These are phyloP conservation scores for Cyprinodon brontotheroides DNA, from an alignment of 2,113 vertebrate species.

Conservation along the genomic window DNA sequence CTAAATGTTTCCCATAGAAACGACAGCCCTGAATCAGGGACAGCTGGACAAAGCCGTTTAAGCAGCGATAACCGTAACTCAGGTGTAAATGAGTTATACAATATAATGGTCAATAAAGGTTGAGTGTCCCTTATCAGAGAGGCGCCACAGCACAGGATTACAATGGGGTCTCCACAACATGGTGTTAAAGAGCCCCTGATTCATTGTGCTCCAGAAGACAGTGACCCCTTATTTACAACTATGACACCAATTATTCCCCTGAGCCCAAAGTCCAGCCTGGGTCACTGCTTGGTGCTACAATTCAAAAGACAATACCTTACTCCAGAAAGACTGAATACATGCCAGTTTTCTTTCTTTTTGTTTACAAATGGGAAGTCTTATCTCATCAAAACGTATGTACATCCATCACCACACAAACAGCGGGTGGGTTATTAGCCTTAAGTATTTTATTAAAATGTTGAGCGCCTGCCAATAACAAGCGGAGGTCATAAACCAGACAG, in stretches of 20 bases:
- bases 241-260: constrained; percentile 50
- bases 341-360: constrained; percentile 62
- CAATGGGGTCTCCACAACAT: constrained; percentile 55
- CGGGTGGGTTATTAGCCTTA: no score
- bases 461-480: constrained; percentile 1
- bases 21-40: not conserved
- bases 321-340: constrained; percentile 43
- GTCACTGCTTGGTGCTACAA: constrained; percentile 47
- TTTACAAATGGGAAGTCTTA: constrained; percentile 48
- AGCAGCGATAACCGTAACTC: constrained; percentile 27
- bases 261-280: constrained; percentile 24
- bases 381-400: constrained; percentile 27
- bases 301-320: constrained; percentile 61
- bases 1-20: not conserved
- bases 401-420: not conserved
- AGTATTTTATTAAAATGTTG: not conserved
- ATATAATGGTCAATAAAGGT: constrained; percentile 44
- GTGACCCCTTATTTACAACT: constrained; percentile 69
- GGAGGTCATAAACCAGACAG: constrained; percentile 43
- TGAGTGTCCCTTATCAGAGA: constrained; percentile 65
- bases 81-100: constrained; percentile 39
- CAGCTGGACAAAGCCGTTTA: constrained; percentile 27
- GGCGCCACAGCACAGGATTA: constrained; percentile 49
- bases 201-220: constrained; percentile 71
- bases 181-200: constrained; percentile 51